A percentile compares a stretch with the other conserved stretches of the same genome.
Evolutionary conservation across 1,140 invertebrate species (phyloP).

Genomic region (Stegodyphus mimosarum): DNA sequence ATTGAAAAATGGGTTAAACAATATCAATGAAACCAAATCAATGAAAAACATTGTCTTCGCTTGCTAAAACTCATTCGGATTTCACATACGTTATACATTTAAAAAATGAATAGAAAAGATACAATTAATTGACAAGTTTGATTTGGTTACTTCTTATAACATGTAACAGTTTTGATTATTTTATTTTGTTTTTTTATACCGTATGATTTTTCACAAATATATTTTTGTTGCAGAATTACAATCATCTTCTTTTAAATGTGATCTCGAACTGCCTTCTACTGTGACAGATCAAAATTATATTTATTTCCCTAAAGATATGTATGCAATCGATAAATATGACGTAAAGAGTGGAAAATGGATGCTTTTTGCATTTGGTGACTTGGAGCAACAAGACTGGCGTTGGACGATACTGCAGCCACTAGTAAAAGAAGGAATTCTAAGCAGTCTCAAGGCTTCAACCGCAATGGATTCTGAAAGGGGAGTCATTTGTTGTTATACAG

Average conservation of each 20-base stretch:
- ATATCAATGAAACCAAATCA: too few species aligned
- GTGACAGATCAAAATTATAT: not conserved
- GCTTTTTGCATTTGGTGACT: not conserved
- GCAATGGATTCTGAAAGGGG: not conserved
- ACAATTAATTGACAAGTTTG: too few species aligned
- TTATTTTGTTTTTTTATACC: too few species aligned
- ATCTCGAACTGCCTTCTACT: not conserved
- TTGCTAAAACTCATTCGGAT: too few species aligned
- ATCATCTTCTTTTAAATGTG: not conserved
- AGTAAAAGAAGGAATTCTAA: not conserved
- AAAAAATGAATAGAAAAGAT: too few species aligned
- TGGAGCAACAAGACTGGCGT: not conserved
- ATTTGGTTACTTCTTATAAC: too few species aligned
- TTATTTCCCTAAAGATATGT: not conserved
- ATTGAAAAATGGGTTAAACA: too few species aligned
- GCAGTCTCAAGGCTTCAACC: not conserved
- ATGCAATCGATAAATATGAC: not conserved
- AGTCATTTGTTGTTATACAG: conserved; percentile 10
- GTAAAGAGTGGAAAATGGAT: conserved; percentile 16
- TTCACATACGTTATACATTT: too few species aligned
- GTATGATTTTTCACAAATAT: too few species aligned
- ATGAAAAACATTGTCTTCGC: too few species aligned
- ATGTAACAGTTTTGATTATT: too few species aligned
- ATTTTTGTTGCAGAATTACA: too few species aligned
- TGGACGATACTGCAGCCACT: not conserved